Base-by-base conservation (phyloP, 92 coral and sea anemone genomes). In the Desmophyllum pertusum region DNA sequence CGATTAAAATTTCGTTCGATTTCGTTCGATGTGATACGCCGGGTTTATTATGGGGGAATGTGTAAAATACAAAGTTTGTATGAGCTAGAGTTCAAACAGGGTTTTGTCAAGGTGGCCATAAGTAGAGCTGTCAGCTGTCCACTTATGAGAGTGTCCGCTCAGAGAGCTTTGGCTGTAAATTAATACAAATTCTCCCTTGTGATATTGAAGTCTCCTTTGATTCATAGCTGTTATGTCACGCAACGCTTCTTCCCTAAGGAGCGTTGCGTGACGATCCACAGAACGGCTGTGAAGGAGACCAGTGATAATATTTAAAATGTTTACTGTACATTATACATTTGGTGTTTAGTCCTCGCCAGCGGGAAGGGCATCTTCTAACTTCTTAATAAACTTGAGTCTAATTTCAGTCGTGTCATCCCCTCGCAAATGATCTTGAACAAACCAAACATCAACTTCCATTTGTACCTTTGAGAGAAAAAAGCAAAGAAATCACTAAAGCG, bases 361-460 rank as follows among this genome's bases (percentile, higher is more conserved):
- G 0, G 99, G 99, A 30, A 96, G 80, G 6, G 99, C 99, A 87
- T 96, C 99, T 88, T 96, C 99, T 90, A 96, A 81, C 90, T 86
- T 94, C 66, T 81, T 92, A 30, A 94, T 86, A 68, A 96, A 96
- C 80, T 96, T 96, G 18, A 96, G 96, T 87, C 99, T 85, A 36
- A 96, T 88, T 85, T 96, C 99, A 69, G 99, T 96, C 19, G 99
- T 96, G 40, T 96, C 99, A n/a, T 96, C 99, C 30, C 99, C 99
- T 75, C 85, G 86, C 10, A 94, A 73, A 13, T 92, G 78, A 55
- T 96, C 99, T 83, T 96, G 98, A 45, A 92, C 93, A 92, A 96
- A 96, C 87, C 90, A 90, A 0, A 96, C 97, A 35, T 96, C 96
- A 48, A 96, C 99, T 78, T 96, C 99, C 99, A 96, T 96, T 79